phyloP scores from a whole-genome alignment of 2,113 vertebrate species.

The Gallinago paraguaiae region DNA sequence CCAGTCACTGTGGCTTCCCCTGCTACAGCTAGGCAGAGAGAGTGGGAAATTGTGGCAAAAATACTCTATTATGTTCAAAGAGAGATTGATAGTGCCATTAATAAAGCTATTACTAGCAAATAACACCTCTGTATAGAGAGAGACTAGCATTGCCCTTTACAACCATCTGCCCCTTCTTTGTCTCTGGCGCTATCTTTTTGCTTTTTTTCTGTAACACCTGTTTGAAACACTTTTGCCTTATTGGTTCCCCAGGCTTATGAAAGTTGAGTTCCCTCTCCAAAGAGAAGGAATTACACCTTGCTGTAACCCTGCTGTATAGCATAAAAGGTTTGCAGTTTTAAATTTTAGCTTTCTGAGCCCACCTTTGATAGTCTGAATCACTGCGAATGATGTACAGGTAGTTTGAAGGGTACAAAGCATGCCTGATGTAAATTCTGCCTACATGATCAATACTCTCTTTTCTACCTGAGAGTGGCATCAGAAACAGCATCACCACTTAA shows the following conservation, averaged over 20 bases:
- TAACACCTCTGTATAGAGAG: neutral
- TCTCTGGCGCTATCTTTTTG: neutral
- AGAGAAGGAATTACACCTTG: neutral
- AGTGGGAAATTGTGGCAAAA: slow-evolving; percentile 33
- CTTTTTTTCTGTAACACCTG: neutral
- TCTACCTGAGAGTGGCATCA: neutral
- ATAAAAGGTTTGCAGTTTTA: neutral
- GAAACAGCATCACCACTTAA: neutral
- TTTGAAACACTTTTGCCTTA: slow-evolving; percentile 10
- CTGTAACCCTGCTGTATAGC: neutral
- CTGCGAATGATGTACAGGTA: neutral
- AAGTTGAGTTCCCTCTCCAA: neutral
- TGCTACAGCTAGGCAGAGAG: neutral
- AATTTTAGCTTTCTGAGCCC: neutral
- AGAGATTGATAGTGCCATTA: slow-evolving; percentile 41
- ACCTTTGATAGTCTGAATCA: neutral
- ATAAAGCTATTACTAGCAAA: slow-evolving; percentile 43
- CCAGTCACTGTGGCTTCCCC: slow-evolving; percentile 5
- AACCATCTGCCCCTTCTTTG: neutral
- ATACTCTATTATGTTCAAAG: slow-evolving; percentile 18
- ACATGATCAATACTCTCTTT: neutral
- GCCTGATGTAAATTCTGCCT: neutral
- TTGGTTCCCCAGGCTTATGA: neutral
- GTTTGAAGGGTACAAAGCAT: neutral
- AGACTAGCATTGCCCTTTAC: neutral